Conservation (phyloP, 1,140 invertebrate genomes). For the Formica exsecta region DNA sequence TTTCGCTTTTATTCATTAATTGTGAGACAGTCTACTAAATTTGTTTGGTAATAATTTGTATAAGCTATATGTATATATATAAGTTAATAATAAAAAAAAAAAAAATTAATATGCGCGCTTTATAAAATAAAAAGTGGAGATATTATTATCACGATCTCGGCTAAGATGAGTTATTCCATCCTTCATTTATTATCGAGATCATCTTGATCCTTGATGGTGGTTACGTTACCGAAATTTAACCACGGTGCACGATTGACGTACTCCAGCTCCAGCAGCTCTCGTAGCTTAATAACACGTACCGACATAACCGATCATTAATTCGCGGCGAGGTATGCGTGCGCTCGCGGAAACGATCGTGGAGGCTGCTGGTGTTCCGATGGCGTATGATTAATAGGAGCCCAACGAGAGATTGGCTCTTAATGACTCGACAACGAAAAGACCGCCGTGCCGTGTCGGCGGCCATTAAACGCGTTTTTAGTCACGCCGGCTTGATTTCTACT, state of each 20-base stretch:
- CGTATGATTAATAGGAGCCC: constrained; percentile 70
- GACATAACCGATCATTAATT: constrained; percentile 71
- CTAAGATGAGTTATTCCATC: constrained; percentile 23
- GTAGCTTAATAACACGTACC: constrained; percentile 58
- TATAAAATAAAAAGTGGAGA: background rate
- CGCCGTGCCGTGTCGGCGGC: constrained; percentile 38
- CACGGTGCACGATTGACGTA: constrained; percentile 28
- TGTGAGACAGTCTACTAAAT: background rate
- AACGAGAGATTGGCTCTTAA: constrained; percentile 71
- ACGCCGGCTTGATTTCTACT: constrained; percentile 67
- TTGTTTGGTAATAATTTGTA: constrained; percentile 3
- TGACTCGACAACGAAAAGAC: constrained; percentile 72
- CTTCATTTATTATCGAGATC: constrained; percentile 40
- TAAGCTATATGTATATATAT: background rate
- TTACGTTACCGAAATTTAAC: constrained; percentile 53
- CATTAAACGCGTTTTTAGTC: constrained; percentile 72
- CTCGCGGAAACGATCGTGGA: constrained; percentile 62
- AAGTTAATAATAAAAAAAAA: background rate
- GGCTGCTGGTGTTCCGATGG: constrained; percentile 17
- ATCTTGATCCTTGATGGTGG: background rate
- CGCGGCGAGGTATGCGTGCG: constrained; percentile 55
- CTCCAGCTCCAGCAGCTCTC: constrained; percentile 14
- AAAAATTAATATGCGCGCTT: background rate
- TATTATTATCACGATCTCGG: constrained; percentile 1
- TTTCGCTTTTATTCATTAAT: background rate